Evolutionary conservation across 1,140 invertebrate species (phyloP).

Genomic region (Wiebesia pumilae): DNA sequence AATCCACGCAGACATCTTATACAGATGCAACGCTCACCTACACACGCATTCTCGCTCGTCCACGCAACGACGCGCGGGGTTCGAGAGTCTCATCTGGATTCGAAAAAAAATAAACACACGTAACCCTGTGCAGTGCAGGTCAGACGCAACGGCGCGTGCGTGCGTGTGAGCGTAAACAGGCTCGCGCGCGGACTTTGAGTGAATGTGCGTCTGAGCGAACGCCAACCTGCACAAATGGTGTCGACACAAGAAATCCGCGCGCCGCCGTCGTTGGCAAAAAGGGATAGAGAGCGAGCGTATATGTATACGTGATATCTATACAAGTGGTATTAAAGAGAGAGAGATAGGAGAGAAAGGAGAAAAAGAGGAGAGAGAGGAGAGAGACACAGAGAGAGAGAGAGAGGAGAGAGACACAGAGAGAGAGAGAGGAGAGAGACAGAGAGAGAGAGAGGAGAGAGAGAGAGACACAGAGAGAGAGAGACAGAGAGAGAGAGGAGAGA

Average conservation of each 20-base stretch:
- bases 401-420: no score
- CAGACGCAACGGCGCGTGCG: background rate
- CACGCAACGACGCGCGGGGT: background rate
- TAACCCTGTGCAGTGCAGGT: background rate
- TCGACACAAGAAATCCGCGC: background rate
- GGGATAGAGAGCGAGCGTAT: background rate
- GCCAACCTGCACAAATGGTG: slow-evolving; percentile 9
- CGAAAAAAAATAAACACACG: slow-evolving; percentile 20
- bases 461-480: no score
- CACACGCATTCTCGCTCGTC: background rate
- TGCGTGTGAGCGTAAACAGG: no score
- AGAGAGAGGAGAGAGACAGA: no score
- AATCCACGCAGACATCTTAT: background rate
- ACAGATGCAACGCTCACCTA: background rate
- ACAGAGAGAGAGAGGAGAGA: no score
- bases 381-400: no score
- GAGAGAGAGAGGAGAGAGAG: no score
- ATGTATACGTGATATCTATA: background rate
- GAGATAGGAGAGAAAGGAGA: no score
- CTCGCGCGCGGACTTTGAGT: no score
- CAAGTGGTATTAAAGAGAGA: no score
- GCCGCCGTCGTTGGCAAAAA: background rate
- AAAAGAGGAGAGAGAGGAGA: no score
- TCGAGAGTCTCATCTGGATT: background rate
- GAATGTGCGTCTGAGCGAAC: background rate